Conservation (phyloP, 1,140 invertebrate species). For the Nephila pilipes region DNA sequence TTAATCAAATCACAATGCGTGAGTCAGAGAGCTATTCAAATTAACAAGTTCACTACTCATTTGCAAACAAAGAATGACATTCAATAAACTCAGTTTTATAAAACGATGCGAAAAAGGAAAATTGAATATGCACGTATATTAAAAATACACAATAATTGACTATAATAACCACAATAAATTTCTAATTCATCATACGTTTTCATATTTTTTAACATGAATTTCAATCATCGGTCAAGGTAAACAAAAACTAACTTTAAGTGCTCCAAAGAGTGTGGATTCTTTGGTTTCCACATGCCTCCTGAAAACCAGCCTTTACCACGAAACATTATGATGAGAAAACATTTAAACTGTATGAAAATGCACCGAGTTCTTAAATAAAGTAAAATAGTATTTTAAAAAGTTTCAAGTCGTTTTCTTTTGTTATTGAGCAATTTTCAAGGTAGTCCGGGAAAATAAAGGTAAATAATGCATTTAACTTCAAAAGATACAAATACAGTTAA, state of each 20-base stretch:
- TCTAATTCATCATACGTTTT: too few species aligned
- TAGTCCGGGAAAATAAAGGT: background rate
- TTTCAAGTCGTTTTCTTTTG: background rate
- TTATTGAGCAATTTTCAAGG: background rate
- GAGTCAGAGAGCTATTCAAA: too few species aligned
- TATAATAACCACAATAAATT: too few species aligned
- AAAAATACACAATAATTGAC: too few species aligned
- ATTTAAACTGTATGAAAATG: slow-evolving; percentile 34
- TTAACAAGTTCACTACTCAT: too few species aligned
- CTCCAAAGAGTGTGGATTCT: slow-evolving; percentile 93
- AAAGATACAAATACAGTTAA: slow-evolving; percentile 12
- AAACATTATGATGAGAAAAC: slow-evolving; percentile 69
- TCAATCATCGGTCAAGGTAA: background rate
- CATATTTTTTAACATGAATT: too few species aligned
- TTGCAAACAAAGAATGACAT: too few species aligned
- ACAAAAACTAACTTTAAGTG: slow-evolving; percentile 90
- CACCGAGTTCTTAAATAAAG: background rate
- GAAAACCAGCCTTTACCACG: slow-evolving; percentile 81
- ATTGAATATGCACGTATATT: background rate
- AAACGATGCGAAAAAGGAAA: too few species aligned
- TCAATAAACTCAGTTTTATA: too few species aligned
- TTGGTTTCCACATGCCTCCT: slow-evolving; percentile 87
- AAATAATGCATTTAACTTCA: slow-evolving; percentile 1
- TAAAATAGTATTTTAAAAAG: background rate
- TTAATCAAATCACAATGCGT: too few species aligned